Evolutionary conservation across 2,888 invertebrate species (phyloP), one percentile per base, ranked within the genome.

Genomic region (Ormyrus thymus): DNA sequence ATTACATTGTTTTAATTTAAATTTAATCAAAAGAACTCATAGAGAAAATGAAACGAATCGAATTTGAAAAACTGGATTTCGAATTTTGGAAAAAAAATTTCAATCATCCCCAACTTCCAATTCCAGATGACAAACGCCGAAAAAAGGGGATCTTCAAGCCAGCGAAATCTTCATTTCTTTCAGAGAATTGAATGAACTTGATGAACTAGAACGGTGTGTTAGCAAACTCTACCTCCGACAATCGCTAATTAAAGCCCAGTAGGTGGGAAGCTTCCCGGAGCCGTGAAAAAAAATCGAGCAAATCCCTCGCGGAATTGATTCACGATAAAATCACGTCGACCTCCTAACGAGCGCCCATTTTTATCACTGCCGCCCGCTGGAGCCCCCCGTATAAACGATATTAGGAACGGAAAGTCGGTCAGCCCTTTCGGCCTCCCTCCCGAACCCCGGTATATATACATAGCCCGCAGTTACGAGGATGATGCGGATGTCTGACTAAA

Each of bases 401-500:
- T 70, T 76, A 71, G 51, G 29, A 55, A 46, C 45, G 56, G 48
- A 50, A 61, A 51, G 59, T 51, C 50, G 43, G 51, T 56, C 56
- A 55, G 55, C n/a, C 51, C 45, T n/a, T 50, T 10, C 15, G 50
- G 29, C 29, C 29, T 0, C 29, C 29, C 29, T 29, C 66, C 53
- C 55, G 50, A 66, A 10, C 45, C 43, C 29, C 29, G 43, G 13
- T 56, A 4, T 56, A 56, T 56, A 51, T 51, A 51, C 29, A 29
- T 51, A 50, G 7, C 56, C 56, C 56, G 8, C 15, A n/a, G 56
- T 56, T 50, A 45, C 70, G 53, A 29, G 29, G 59, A 83, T 82
- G 76, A 82, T 79, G 79, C 79, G 77, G 79, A 82, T 77, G 61
- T 78, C 70, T 76, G 78, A 80, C 77, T 65, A 75, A 85, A 84